Percentiles rank a stretch among this genome's conserved stretches.
phyloP scores from a whole-genome alignment of 2,797 vertebrate species.

The Harpagifer antarcticus region DNA sequence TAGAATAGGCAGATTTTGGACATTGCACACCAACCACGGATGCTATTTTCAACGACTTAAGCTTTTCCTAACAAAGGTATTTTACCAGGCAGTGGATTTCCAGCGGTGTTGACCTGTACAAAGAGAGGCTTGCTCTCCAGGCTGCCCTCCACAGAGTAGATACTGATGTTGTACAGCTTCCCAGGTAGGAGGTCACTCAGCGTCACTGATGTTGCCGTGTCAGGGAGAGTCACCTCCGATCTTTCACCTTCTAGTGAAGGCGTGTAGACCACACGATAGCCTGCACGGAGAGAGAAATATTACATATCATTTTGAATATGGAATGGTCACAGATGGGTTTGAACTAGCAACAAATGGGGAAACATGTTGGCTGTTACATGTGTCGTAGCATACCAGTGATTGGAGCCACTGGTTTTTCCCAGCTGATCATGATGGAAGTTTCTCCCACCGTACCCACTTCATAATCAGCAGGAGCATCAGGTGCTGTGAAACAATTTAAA shows the following conservation, averaged over 20 bases:
- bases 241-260: constrained; percentile 95
- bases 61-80: neutral
- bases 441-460: constrained; percentile 91
- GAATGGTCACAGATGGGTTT: neutral
- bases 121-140: constrained; percentile 94
- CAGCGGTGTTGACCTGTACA: constrained; percentile 93
- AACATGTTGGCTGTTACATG: neutral
- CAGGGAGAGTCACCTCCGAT: constrained; percentile 94
- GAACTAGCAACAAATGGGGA: neutral
- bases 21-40: too few species aligned
- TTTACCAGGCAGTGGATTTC: constrained; percentile 88
- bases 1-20: constrained; percentile 1
- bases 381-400: constrained; percentile 89
- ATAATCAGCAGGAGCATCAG: constrained; percentile 91
- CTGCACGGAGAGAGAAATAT: constrained; percentile 77
- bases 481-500: constrained; percentile 81
- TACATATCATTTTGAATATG: too few species aligned
- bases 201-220: constrained; percentile 93
- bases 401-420: constrained; percentile 95
- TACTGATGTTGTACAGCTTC: constrained; percentile 95
- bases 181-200: constrained; percentile 95
- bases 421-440: constrained; percentile 92
- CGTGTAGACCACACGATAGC: constrained; percentile 93
- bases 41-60: neutral
- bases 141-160: constrained; percentile 95